phyloP scores from a whole-genome alignment of 2,888 invertebrate genomes.

The Dastarcus helophoroides region DNA sequence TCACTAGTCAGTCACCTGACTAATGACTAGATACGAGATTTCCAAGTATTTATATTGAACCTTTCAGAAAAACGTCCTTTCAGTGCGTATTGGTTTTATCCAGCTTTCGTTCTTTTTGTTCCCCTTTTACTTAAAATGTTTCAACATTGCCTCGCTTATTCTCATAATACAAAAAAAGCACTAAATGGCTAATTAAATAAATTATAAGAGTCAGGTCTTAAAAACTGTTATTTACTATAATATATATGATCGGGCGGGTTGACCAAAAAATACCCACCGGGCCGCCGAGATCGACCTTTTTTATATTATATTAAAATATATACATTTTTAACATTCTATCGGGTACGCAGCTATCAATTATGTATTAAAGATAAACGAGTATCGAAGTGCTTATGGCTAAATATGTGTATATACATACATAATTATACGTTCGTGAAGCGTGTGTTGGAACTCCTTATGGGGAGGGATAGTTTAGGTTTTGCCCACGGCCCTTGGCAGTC shows the following conservation, averaged over 20 bases:
- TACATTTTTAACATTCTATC: constrained; percentile 39
- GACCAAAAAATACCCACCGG: constrained; percentile 19
- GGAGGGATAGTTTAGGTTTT: constrained; percentile 22
- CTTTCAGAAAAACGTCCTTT: too few relatives aligned
- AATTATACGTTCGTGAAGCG: constrained; percentile 37
- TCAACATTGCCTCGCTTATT: too few relatives aligned
- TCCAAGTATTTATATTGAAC: too few relatives aligned
- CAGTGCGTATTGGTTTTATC: too few relatives aligned
- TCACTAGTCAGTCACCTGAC: too few relatives aligned
- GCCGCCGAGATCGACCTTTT: constrained; percentile 13
- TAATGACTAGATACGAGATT: too few relatives aligned
- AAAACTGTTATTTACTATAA: constrained; percentile 27
- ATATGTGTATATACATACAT: constrained; percentile 39
- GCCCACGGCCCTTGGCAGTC: constrained; percentile 29
- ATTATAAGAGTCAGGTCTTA: constrained; percentile 22
- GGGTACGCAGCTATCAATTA: constrained; percentile 39
- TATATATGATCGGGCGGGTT: constrained; percentile 25
- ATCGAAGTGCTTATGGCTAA: constrained; percentile 39
- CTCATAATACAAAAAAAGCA: constrained; percentile 9
- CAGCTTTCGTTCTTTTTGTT: too few relatives aligned
- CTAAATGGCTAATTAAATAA: constrained; percentile 23
- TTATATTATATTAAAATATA: constrained; percentile 31
- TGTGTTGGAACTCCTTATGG: constrained; percentile 23
- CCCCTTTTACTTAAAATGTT: too few relatives aligned
- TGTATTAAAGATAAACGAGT: constrained; percentile 40